Percentiles rank a stretch among this genome's conserved stretches.
phyloP scores from a whole-genome alignment of 2,797 vertebrate genomes.

The Poecilia gillii region DNA sequence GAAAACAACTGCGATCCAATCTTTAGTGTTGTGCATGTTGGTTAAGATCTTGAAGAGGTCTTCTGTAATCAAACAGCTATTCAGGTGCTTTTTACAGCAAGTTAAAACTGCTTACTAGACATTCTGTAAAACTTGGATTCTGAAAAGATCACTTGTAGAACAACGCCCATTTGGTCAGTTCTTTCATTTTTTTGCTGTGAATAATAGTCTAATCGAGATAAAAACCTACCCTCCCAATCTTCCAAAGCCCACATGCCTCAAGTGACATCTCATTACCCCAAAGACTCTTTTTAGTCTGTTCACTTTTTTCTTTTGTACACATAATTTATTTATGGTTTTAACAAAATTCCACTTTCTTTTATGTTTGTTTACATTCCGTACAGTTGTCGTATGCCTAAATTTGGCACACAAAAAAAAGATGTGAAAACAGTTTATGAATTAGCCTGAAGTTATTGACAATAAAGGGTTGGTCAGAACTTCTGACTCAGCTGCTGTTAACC shows the following conservation, averaged over 20 bases:
- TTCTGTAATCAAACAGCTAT: not conserved
- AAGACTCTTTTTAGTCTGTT: not conserved
- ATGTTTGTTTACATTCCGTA: not conserved
- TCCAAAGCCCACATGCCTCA: not conserved
- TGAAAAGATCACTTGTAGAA: not conserved
- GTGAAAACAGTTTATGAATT: not conserved
- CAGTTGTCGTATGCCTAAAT: not conserved
- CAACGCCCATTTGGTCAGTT: not conserved
- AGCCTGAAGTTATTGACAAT: not conserved
- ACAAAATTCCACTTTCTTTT: not conserved
- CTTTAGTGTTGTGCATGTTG: not conserved
- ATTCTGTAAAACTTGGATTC: not conserved
- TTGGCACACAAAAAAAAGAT: not conserved
- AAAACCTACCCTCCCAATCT: not conserved
- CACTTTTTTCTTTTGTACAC: not conserved
- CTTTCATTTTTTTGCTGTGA: not conserved
- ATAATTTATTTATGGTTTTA: not conserved
- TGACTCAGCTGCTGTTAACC: not conserved
- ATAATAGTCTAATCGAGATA: not conserved
- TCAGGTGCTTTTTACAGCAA: not conserved
- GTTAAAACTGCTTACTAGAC: not conserved
- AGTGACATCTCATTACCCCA: not conserved
- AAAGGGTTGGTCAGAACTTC: not conserved
- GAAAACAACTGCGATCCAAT: not conserved
- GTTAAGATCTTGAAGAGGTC: not conserved